Evolutionary conservation across 2,888 invertebrate species (phyloP).

Genomic region (Eumerus sabulonum): DNA sequence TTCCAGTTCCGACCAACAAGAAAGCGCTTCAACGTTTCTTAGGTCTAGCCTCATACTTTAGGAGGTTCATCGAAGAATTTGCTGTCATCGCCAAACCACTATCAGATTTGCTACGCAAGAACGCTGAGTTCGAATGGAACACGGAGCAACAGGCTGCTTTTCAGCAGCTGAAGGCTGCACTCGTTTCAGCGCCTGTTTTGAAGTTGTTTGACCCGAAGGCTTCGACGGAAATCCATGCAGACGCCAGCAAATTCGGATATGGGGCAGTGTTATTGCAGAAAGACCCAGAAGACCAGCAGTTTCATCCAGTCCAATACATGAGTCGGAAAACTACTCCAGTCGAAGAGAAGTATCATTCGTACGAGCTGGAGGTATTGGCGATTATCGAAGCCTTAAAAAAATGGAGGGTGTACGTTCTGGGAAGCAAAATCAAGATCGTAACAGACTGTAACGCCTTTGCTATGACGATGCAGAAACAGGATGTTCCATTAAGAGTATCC

Average conservation of each 20-base stretch:
- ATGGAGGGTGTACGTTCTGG: not conserved
- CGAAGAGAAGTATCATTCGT: not conserved
- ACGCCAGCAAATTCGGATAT: too few species aligned
- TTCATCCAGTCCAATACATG: not conserved
- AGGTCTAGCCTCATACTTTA: slow-evolving; percentile 61
- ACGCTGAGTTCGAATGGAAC: not conserved
- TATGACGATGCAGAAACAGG: slow-evolving; percentile 15
- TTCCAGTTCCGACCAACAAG: slow-evolving; percentile 27
- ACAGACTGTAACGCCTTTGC: slow-evolving; percentile 25
- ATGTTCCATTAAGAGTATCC: slow-evolving; percentile 15
- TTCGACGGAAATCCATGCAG: too few species aligned
- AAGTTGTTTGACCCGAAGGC: too few species aligned
- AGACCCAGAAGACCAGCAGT: too few species aligned
- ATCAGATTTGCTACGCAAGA: too few species aligned
- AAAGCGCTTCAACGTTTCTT: slow-evolving; percentile 50
- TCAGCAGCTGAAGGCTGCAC: not conserved
- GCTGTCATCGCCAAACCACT: too few species aligned
- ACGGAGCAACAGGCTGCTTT: not conserved
- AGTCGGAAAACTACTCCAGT: not conserved
- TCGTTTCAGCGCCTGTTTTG: not conserved
- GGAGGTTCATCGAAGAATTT: slow-evolving; percentile 11
- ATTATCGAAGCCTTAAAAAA: not conserved
- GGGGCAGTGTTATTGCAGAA: too few species aligned
- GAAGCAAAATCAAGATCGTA: too few species aligned
- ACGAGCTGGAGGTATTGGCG: slow-evolving; percentile 1